Evolutionary conservation across 2,888 invertebrate species (phyloP), one percentile per base, ranked within the genome.

Genomic region (Melipona beecheii): DNA sequence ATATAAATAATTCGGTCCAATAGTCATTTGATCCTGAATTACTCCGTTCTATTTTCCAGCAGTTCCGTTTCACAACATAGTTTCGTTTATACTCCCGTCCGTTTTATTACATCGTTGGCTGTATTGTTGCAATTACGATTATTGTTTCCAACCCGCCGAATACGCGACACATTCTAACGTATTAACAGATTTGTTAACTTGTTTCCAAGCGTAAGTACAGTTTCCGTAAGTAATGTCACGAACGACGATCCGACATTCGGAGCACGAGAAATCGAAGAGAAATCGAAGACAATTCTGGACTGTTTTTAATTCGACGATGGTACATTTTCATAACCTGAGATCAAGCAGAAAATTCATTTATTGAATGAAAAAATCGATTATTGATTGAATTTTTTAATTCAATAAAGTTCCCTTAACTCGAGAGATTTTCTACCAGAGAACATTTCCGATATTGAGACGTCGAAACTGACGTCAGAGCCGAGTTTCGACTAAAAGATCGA

Each of bases 21-120:
- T 54, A 13, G 13, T 15, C 13, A 27, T 49, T 75, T 75, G 62
- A 49, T 62, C 54, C 11, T 1, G 58, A 13, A 56, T 71, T 73
- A 52, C 52, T 73, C 62, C 60, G 27, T 52, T 36, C 50, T 27
- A 52, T 50, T 68, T 31, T 31, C 54, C 36, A 50, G 17, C 60
- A 60, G 60, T 52, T 52, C 24, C 50, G 49, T 56, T 31, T 54
- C 54, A 4, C 31, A 9, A n/a, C n/a, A 24, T 6, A 19, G 54
- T 2, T 58, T 58, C n/a, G 31, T 50, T 50, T 11, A 17, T 49
- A 43, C 54, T 62, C 9, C 58, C n/a, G 24, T 15, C 31, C n/a
- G 58, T 70, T 76, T 80, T 56, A 76, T 76, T 49, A 50, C 36
- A 24, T 43, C 60, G 68, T 76, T 36, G 76, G n/a, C 64, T 31